Conservation (phyloP, 2,113 vertebrate species). For the Macrotis lagotis region DNA sequence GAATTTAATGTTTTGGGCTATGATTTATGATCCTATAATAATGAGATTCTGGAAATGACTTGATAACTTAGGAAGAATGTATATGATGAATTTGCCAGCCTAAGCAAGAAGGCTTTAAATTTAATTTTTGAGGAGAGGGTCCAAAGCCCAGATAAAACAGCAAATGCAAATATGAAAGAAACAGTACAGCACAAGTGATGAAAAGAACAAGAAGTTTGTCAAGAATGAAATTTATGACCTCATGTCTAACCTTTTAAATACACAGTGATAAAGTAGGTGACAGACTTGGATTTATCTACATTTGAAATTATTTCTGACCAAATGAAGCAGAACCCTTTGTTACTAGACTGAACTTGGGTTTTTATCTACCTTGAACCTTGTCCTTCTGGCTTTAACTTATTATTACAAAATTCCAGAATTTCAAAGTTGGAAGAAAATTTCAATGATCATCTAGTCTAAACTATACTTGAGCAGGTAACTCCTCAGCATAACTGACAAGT, state of each 20-base stretch:
- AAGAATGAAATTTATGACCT: not conserved
- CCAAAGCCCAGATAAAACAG: not conserved
- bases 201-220: not conserved
- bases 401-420: not conserved
- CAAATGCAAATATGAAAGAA: not conserved
- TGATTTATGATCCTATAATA: not conserved
- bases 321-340: not conserved
- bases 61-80: not conserved
- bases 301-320: not conserved
- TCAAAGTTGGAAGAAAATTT: not conserved
- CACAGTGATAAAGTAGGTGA: not conserved
- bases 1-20: not conserved
- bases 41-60: not conserved
- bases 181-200: not conserved
- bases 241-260: not conserved
- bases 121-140: not conserved
- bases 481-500: not conserved
- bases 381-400: not conserved
- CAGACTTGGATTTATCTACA: not conserved
- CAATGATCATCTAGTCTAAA: not conserved
- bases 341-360: not conserved
- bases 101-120: not conserved
- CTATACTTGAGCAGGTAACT: not conserved
- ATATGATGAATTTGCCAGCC: not conserved
- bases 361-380: not conserved